phyloP scores from a whole-genome alignment of 2,797 vertebrate genomes.

The Pseudomugil gertrudae region DNA sequence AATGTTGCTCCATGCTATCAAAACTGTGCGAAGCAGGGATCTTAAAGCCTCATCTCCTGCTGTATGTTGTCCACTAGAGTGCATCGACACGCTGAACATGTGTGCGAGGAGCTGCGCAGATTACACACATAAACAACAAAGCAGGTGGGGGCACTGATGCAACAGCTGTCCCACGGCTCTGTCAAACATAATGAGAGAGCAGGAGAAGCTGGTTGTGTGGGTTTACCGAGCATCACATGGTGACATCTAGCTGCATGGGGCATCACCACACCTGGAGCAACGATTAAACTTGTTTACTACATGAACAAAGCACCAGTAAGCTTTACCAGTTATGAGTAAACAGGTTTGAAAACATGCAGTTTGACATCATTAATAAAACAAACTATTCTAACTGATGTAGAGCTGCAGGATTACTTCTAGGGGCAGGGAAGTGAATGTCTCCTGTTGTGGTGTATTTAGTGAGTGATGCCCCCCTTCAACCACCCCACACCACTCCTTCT shows the following conservation, averaged over 20 bases:
- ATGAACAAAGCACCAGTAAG: constrained; percentile 42
- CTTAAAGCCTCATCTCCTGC: background rate
- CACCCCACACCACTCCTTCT: background rate
- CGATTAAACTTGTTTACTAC: constrained; percentile 51
- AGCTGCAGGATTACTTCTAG: background rate
- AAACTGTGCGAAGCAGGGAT: background rate
- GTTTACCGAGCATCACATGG: constrained; percentile 60
- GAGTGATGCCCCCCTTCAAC: constrained; percentile 2
- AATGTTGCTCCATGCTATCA: background rate
- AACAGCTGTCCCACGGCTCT: constrained; percentile 68
- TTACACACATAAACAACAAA: constrained; percentile 45
- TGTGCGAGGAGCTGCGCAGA: constrained; percentile 10
- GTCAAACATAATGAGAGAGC: constrained; percentile 66
- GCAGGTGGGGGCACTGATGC: constrained; percentile 56
- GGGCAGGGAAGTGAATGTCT: background rate
- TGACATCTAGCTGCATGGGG: constrained; percentile 58
- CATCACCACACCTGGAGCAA: constrained; percentile 65
- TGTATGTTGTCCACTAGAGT: constrained; percentile 46
- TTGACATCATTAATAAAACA: background rate
- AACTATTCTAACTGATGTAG: background rate
- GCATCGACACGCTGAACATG: constrained; percentile 28
- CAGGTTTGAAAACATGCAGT: background rate
- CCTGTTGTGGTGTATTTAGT: background rate
- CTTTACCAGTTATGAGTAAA: constrained; percentile 13
- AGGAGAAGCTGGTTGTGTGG: constrained; percentile 73